Evolutionary conservation across 2,888 invertebrate species (phyloP), one percentile per base, ranked within the genome.

Genomic region (Volucella inflata): DNA sequence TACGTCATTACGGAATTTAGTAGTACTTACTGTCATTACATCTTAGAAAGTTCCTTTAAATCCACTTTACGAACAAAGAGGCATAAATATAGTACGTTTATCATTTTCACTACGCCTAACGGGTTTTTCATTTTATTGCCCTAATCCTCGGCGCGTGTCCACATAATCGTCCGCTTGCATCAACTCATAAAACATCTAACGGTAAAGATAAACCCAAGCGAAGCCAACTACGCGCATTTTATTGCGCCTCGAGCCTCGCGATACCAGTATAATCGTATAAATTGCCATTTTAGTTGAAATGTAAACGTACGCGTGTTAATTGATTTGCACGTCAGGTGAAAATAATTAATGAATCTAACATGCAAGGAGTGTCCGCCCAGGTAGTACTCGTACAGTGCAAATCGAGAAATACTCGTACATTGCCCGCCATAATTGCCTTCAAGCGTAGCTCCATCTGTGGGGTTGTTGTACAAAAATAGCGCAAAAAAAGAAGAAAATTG

Each of bases 281-380:
- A 30, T 55, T 42, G 16, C 40, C 62, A 40, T 65, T 72, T 71
- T 21, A 17, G 16, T 40, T 16, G 16, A 67, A 60, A 67, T 60
- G 67, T 60, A 6, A 75, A 44, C 53, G 55, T 17, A 72, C 36
- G 62, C 68, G 62, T 57, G 74, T 68, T 78, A 74, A 74, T 78
- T 78, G 68, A 78, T 78, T 78, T 57, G 44, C 55, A 72, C 72
- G 72, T 51, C 67, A 72, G 50, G 67, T 59, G 46, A 67, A 65
- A 65, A 46, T 67, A 50, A 70, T 75, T 62, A 67, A 71, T 67
- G 60, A 67, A 72, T 67, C 48, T 48, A 60, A 53, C 30, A 60
- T 48, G 62, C 55, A 82, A 67, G 62, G 36, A 17, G 55, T 55
- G 38, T 38, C 11, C 10, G n/a, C 36, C 16, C 3, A 40, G 14